These are phyloP conservation scores for Drosophila burlai DNA, from an alignment of 1,140 invertebrate species.

Conservation along the genomic window DNA sequence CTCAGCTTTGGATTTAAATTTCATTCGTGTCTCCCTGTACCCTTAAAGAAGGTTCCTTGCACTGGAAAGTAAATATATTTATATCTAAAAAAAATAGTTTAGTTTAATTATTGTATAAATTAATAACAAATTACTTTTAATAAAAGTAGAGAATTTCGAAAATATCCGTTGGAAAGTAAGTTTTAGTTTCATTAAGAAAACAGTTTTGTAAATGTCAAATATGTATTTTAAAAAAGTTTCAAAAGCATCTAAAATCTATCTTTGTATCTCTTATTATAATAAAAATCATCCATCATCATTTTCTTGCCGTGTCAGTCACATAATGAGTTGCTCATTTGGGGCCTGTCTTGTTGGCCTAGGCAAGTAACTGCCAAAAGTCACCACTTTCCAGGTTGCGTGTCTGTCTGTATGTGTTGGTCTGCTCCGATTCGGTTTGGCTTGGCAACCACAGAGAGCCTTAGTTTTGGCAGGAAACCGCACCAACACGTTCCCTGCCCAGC, in stretches of 20 bases:
- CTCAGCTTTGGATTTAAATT: slow-evolving; percentile 40
- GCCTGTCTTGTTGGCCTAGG: slow-evolving; percentile 16
- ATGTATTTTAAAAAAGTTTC: neutral
- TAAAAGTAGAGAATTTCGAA: neutral
- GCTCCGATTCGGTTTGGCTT: slow-evolving; percentile 33
- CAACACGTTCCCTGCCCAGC: slow-evolving; percentile 44
- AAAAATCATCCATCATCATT: neutral
- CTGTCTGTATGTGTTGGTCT: slow-evolving; percentile 14
- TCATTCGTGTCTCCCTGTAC: slow-evolving; percentile 1
- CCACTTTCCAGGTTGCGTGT: slow-evolving; percentile 38
- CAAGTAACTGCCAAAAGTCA: slow-evolving; percentile 54
- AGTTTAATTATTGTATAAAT: neutral
- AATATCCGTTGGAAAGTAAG: too few species aligned
- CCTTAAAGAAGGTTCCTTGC: neutral
- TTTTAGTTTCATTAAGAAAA: neutral
- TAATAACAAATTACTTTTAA: neutral
- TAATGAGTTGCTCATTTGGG: slow-evolving; percentile 49
- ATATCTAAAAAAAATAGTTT: neutral
- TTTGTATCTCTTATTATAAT: neutral
- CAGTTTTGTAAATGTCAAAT: neutral
- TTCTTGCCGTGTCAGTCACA: slow-evolving; percentile 17
- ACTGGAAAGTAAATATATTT: neutral
- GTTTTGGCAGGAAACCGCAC: slow-evolving; percentile 57
- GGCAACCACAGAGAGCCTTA: slow-evolving; percentile 47
- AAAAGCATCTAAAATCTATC: neutral